Conservation (phyloP, 2,888 invertebrate genomes). For the Platynereis dumerilii region DNA sequence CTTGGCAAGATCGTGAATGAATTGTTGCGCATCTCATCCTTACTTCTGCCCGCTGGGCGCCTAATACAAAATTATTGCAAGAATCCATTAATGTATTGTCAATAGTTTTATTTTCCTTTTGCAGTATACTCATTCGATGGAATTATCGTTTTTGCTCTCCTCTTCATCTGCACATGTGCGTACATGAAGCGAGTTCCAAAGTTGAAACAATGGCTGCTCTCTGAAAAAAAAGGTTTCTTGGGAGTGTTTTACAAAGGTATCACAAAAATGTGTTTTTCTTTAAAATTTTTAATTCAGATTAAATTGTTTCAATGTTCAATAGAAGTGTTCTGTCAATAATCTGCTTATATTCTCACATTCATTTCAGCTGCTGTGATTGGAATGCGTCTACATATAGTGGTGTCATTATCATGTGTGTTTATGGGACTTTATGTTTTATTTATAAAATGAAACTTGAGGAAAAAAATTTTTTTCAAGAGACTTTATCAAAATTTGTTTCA, state of each 20-base stretch:
- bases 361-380: slow-evolving; percentile 46
- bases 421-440: slow-evolving; percentile 43
- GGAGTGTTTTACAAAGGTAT: slow-evolving; percentile 66
- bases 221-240: slow-evolving; percentile 65
- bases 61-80: too few relatives aligned
- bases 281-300: not conserved
- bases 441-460: slow-evolving; percentile 18
- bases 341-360: too few relatives aligned
- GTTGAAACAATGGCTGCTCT: slow-evolving; percentile 63
- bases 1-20: too few relatives aligned
- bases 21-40: too few relatives aligned
- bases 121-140: slow-evolving; percentile 65
- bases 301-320: too few relatives aligned
- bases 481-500: too few relatives aligned
- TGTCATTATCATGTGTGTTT: slow-evolving; percentile 43
- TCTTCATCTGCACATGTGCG: slow-evolving; percentile 65
- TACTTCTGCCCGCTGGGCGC: too few relatives aligned
- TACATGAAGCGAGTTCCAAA: slow-evolving; percentile 64
- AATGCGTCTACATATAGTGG: slow-evolving; percentile 47
- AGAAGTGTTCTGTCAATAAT: too few relatives aligned
- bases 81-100: too few relatives aligned
- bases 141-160: slow-evolving; percentile 62
- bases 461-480: too few relatives aligned
- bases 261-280: not conserved
- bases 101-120: slow-evolving; percentile 34